These are phyloP conservation scores for Folsomia manolachei DNA, from an alignment of 2,888 invertebrate species.

Conservation along the genomic window DNA sequence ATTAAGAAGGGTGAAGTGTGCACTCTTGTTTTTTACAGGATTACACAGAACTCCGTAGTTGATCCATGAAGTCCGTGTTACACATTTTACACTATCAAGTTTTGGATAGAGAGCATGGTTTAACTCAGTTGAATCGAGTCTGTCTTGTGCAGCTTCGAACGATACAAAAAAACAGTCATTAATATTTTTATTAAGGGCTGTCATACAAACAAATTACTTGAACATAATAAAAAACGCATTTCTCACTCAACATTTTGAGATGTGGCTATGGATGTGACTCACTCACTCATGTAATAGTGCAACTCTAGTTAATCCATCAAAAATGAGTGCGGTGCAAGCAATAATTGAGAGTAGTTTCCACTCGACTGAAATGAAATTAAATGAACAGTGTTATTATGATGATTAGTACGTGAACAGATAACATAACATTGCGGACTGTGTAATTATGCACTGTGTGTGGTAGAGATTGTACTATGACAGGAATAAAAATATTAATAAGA, in stretches of 20 bases:
- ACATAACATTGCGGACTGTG: not conserved
- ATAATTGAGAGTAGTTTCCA: not conserved
- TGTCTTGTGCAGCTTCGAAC: not conserved
- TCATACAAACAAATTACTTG: slow-evolving; percentile 3
- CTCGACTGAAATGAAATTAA: slow-evolving; percentile 7
- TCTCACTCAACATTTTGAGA: not conserved
- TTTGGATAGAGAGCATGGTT: not conserved
- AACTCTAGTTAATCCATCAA: not conserved
- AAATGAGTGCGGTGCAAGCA: not conserved
- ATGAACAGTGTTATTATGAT: not conserved
- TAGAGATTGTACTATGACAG: too few relatives aligned
- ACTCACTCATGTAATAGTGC: not conserved
- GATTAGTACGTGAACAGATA: slow-evolving; percentile 1
- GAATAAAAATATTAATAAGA: too few relatives aligned
- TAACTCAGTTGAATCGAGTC: too few relatives aligned
- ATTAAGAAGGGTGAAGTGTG: slow-evolving; percentile 42
- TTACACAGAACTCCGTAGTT: too few relatives aligned
- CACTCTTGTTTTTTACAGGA: slow-evolving; percentile 25
- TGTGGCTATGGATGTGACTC: not conserved
- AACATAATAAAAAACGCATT: not conserved
- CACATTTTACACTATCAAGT: too few relatives aligned
- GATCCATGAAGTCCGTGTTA: slow-evolving; percentile 16
- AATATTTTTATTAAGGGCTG: slow-evolving; percentile 11
- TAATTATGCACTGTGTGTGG: not conserved
- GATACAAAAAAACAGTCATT: slow-evolving; percentile 11